Evolutionary conservation across 2,113 vertebrate genomes (phyloP), one percentile per base, ranked within the genome.

Genomic region (Caloenas nicobarica): DNA sequence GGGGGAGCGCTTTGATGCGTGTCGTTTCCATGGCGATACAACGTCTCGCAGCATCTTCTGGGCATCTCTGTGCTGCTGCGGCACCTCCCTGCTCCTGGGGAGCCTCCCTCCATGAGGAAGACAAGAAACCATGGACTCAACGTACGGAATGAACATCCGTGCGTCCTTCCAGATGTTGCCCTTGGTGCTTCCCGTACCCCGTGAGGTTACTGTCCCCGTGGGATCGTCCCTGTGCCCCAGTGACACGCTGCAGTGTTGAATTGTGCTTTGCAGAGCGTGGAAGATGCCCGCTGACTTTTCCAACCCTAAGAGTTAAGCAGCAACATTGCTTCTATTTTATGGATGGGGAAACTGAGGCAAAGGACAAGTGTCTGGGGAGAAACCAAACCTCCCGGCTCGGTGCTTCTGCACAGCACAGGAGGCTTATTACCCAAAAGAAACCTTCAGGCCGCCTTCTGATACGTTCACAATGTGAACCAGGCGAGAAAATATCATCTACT

Each of bases 191-290:
- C 44, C 38, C 0, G 0, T 48, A 16, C 19, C 58, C 74, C 53
- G 26, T 2, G 10, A 48, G 48, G 78, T 9, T 13, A 2, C 54
- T 18, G 18, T 29, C 29, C 33, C 56, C 33, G 3, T 9, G 28
- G 17, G 38, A 16, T 7, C 18, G 2, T 10, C 58, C 23, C 24
- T 54, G 64, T 44, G 11, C n/a, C 64, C 25, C 66, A 5, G 31
- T 8, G 7, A 11, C 4, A 4, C 29, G 0, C 34, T 7, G 11
- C 1, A 0, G 13, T 21, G 17, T 10, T 19, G 26, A 24, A 9
- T 1, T 6, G 54, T 0, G 0, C 60, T 46, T 50, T 29, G 40
- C 38, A 34, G 53, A 21, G 33, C 1, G 1, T 9, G 4, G 38
- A 16, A 28, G 10, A 36, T 11, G 12, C 38, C 13, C 11, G 0